Conservation (phyloP, 37 sponge, comb jelly and placozoan species). For the Ephydatia muelleri region DNA sequence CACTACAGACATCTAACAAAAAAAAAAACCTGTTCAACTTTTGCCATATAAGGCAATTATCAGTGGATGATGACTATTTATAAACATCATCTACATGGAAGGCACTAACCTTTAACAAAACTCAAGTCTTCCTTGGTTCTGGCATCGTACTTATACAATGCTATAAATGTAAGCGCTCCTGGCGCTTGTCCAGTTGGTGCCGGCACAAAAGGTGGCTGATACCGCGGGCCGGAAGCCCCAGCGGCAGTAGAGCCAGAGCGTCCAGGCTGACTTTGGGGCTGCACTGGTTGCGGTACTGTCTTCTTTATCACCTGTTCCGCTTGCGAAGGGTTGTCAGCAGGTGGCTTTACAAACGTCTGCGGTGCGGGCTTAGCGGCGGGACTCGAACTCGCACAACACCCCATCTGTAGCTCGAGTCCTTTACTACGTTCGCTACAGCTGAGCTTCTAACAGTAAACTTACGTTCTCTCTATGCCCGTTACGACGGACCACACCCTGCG, state of each 20-base stretch:
- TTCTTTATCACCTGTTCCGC: no score
- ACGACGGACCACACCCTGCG: background rate
- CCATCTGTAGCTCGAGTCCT: background rate
- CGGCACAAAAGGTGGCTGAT: background rate
- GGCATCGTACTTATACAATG: slow-evolving; percentile 92
- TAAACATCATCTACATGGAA: background rate
- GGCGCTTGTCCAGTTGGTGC: slow-evolving; percentile 4
- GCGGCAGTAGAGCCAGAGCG: background rate
- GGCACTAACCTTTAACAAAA: slow-evolving; percentile 70
- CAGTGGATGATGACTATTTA: no score
- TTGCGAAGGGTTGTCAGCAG: background rate
- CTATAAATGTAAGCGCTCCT: slow-evolving; percentile 56
- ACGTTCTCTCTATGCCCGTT: background rate
- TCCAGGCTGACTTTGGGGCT: background rate
- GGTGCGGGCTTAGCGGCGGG: background rate
- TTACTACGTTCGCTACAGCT: background rate
- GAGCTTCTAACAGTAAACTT: background rate
- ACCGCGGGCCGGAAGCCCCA: background rate
- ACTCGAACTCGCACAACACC: background rate
- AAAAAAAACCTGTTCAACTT: background rate
- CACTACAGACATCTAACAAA: background rate
- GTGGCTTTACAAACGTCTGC: background rate
- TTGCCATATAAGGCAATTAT: background rate
- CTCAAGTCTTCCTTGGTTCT: slow-evolving; percentile 89
- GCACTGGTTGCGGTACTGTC: background rate